Base-by-base conservation (phyloP, 2,888 invertebrate genomes). In the Troilus luridus region DNA sequence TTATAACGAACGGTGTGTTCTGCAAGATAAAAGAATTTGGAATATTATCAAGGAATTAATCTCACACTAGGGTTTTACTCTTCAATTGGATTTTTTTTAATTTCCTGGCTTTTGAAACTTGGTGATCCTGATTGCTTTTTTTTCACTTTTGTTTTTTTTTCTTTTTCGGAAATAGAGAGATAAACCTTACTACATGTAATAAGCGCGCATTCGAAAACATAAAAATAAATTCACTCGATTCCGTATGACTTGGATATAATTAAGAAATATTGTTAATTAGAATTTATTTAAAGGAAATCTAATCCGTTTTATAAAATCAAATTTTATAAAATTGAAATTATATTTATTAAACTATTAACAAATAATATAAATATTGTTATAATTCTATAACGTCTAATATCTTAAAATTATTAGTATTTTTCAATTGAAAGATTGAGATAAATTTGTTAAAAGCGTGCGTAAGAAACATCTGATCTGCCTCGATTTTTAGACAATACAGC, bases 11-110 rank as follows among this genome's bases (percentile, higher is more conserved):
- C 72, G 72, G 72, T 77, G 72, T 77, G 72, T 41, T 77, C 27
- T 17, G 72, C 12, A 77, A 77, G 72, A 77, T 77, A 77, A 77
- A 77, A 41, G 72, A 77, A 77, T 77, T 77, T 77, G 72, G 72
- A 77, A 77, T 77, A 77, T 77, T 77, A 77, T 77, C 72, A 77
- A 77, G 72, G 72, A 77, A 77, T 77, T 77, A 77, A 77, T 77
- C 72, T 77, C 72, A 27, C 41, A 41, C 72, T 77, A 77, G 41
- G 41, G 72, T 77, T 77, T 77, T 77, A 77, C 41, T 41, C 72
- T 7, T 41, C 17, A 19, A 77, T 77, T 77, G 41, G 41, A 41
- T 77, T 77, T 77, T 59, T 77, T 77, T 77, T 77, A 77, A 77
- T 77, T 41, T 77, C 27, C 72, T 77, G 72, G 72, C 72, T 77